These are phyloP conservation scores for Phania funesta DNA, from an alignment of 2,888 invertebrate species.

Conservation along the genomic window DNA sequence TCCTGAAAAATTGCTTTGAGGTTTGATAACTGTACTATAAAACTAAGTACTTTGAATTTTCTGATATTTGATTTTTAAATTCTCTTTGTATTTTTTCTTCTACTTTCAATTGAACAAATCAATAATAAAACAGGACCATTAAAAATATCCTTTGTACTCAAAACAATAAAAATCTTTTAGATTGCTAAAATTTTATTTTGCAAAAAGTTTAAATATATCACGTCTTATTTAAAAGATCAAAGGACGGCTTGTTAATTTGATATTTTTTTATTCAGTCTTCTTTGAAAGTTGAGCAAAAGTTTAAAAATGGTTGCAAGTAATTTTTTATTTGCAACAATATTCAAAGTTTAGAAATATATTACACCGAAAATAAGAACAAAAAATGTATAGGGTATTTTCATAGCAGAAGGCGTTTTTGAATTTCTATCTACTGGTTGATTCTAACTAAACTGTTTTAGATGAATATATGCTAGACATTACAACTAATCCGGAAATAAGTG, in stretches of 20 bases:
- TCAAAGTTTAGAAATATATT: constrained; percentile 70
- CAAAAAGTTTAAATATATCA: constrained; percentile 48
- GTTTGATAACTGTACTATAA: no score
- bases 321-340: constrained; percentile 66
- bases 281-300: not conserved
- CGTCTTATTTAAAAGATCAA: constrained; percentile 54
- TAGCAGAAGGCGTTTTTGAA: not conserved
- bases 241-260: not conserved
- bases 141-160: not conserved
- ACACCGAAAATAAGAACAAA: constrained; percentile 31
- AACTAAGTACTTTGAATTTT: not conserved
- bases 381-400: constrained; percentile 21
- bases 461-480: no score
- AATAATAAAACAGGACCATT: constrained; percentile 19
- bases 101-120: constrained; percentile 18
- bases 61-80: not conserved
- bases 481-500: no score
- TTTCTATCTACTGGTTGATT: not conserved
- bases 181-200: not conserved
- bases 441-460: no score
- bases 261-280: not conserved
- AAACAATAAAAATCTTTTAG: not conserved
- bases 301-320: constrained; percentile 12
- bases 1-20: no score
- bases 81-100: not conserved